Evolutionary conservation across 2,113 vertebrate genomes (phyloP).

Genomic region (Hyla sarda): DNA sequence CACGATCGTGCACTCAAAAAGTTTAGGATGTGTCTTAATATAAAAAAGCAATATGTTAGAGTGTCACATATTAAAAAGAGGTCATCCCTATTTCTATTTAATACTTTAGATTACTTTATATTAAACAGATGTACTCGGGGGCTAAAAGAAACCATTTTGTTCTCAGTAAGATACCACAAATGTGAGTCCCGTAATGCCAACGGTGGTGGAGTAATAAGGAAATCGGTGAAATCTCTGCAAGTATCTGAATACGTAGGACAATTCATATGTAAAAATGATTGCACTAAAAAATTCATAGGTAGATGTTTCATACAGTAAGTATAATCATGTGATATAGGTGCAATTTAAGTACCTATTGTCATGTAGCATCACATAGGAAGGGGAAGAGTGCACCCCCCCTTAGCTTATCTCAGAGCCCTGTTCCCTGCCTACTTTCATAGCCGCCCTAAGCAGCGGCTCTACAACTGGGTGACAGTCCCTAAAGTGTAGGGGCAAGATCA

Average conservation of each 20-base stretch:
- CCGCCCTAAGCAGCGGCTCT: too few relatives aligned
- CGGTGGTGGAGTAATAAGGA: background rate
- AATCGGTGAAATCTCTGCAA: background rate
- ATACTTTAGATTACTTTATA: slow-evolving; percentile 44
- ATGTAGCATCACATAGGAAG: too few relatives aligned
- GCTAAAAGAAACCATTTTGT: slow-evolving; percentile 33
- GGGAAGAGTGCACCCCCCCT: too few relatives aligned
- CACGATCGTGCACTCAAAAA: slow-evolving; percentile 21
- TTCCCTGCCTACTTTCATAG: too few relatives aligned
- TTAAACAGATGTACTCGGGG: slow-evolving; percentile 34
- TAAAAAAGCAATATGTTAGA: slow-evolving; percentile 49
- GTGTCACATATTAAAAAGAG: slow-evolving; percentile 34
- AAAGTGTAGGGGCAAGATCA: too few relatives aligned
- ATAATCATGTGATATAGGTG: background rate
- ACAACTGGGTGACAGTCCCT: too few relatives aligned
- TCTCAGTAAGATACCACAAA: slow-evolving; percentile 8
- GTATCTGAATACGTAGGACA: background rate
- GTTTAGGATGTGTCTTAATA: slow-evolving; percentile 40
- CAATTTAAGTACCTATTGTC: background rate
- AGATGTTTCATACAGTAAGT: background rate
- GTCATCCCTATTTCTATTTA: slow-evolving; percentile 41
- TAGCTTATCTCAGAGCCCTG: too few relatives aligned
- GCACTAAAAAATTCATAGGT: background rate
- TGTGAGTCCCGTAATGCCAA: background rate
- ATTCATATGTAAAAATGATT: background rate